A percentile compares a stretch with the other conserved stretches of the same genome.
Evolutionary conservation across 2,888 invertebrate species (phyloP).

Genomic region (Platycheirus albimanus): DNA sequence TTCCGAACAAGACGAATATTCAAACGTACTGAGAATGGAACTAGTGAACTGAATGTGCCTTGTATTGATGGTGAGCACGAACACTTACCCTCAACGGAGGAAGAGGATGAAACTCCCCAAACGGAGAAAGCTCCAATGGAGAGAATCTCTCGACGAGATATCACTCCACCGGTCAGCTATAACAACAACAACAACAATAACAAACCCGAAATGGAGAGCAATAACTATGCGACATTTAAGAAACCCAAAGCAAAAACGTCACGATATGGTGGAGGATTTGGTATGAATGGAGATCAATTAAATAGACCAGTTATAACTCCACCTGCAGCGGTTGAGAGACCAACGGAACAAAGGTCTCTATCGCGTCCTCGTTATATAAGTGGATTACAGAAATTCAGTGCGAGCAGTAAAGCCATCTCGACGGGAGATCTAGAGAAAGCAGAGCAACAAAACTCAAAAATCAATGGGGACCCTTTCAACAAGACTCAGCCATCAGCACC

Average conservation of each 20-base stretch:
- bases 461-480: constrained; percentile 52
- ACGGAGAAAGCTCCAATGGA: constrained; percentile 50
- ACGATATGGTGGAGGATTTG: constrained; percentile 47
- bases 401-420: constrained; percentile 80
- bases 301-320: constrained; percentile 49
- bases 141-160: constrained; percentile 78
- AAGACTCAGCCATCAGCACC: constrained; percentile 60
- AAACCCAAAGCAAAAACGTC: constrained; percentile 79
- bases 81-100: constrained; percentile 52
- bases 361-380: constrained; percentile 81
- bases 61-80: constrained; percentile 80
- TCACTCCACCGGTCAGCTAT: constrained; percentile 73
- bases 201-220: constrained; percentile 36
- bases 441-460: constrained; percentile 27
- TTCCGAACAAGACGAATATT: constrained; percentile 82
- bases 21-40: constrained; percentile 76
- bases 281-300: constrained; percentile 36
- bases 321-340: constrained; percentile 18
- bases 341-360: constrained; percentile 78
- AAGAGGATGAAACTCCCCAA: constrained; percentile 57
- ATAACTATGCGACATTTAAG: constrained; percentile 79
- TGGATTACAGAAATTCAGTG: constrained; percentile 79
- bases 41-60: constrained; percentile 80
- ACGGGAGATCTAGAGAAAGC: constrained; percentile 78
- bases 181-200: constrained; percentile 75